These are phyloP conservation scores for Bostrychus sinensis DNA, from an alignment of 2,113 vertebrate species.

Conservation along the genomic window DNA sequence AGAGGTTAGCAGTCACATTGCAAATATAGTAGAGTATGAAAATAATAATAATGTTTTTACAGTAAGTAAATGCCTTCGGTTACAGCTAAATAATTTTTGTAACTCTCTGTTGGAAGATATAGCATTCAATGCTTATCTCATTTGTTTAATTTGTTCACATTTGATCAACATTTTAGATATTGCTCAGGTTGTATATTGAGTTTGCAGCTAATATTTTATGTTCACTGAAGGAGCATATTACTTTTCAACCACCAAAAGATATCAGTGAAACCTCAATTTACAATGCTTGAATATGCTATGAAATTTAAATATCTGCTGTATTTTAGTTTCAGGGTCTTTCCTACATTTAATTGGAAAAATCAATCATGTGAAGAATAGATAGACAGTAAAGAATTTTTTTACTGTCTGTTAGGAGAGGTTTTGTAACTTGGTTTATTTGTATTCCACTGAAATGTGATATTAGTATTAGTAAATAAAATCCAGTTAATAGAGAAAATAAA, in stretches of 20 bases:
- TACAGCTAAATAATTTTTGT: too few relatives aligned
- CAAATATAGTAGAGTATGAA: too few relatives aligned
- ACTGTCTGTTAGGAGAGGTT: not conserved
- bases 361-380: not conserved
- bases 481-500: too few relatives aligned
- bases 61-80: too few relatives aligned
- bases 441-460: too few relatives aligned
- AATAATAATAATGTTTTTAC: too few relatives aligned
- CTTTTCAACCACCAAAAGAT: slow-evolving; percentile 6
- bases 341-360: slow-evolving; percentile 3
- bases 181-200: slow-evolving; percentile 2
- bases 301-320: not conserved
- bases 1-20: too few relatives aligned
- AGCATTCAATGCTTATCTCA: too few relatives aligned
- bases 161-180: slow-evolving; percentile 8
- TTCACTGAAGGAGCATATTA: not conserved
- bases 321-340: not conserved
- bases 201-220: slow-evolving; percentile 10
- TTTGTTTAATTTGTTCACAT: slow-evolving; percentile 5
- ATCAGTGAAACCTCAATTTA: slow-evolving; percentile 6
- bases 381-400: not conserved
- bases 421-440: too few relatives aligned
- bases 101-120: too few relatives aligned
- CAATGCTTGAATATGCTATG: not conserved
- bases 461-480: too few relatives aligned